Percentiles rank a stretch among this genome's conserved stretches.
Evolutionary conservation across 1,140 invertebrate genomes (phyloP).

Genomic region (Apis dorsata): DNA sequence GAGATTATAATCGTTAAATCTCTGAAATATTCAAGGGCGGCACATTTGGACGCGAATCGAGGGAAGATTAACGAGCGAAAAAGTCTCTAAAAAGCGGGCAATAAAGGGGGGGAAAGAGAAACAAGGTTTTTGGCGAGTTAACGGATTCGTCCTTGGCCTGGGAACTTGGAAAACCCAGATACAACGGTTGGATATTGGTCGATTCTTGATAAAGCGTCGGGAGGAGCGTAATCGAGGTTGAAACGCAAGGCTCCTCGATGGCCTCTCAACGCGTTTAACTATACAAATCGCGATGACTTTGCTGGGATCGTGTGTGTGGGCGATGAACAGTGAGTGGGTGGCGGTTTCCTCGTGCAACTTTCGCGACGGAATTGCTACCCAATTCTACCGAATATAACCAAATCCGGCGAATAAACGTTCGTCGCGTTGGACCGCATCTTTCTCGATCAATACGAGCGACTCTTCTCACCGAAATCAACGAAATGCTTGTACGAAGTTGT

Average conservation of each 20-base stretch:
- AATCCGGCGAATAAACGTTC: conserved; percentile 61
- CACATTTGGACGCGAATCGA: conserved; percentile 21
- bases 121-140: not conserved
- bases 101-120: not conserved
- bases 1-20: not conserved
- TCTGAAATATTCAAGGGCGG: not conserved
- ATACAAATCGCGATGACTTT: not conserved
- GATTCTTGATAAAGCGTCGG: conserved; percentile 10
- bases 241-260: not conserved
- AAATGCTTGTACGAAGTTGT: conserved; percentile 28
- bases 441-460: conserved; percentile 73
- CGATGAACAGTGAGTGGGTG: not conserved
- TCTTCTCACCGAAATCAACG: conserved; percentile 65
- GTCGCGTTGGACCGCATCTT: conserved; percentile 72
- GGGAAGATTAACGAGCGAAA: conserved; percentile 29
- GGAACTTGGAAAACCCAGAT: conserved; percentile 2
- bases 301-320: not conserved
- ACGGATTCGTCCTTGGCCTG: conserved; percentile 50
- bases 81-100: not conserved
- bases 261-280: not conserved
- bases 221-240: not conserved
- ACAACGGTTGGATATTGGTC: not conserved
- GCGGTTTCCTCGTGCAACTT: not conserved
- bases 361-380: not conserved
- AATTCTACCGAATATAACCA: conserved; percentile 28